A percentile compares a stretch with the other conserved stretches of the same genome.
phyloP scores from a whole-genome alignment of 2,888 invertebrate genomes.

The Diachrysia chrysitis region DNA sequence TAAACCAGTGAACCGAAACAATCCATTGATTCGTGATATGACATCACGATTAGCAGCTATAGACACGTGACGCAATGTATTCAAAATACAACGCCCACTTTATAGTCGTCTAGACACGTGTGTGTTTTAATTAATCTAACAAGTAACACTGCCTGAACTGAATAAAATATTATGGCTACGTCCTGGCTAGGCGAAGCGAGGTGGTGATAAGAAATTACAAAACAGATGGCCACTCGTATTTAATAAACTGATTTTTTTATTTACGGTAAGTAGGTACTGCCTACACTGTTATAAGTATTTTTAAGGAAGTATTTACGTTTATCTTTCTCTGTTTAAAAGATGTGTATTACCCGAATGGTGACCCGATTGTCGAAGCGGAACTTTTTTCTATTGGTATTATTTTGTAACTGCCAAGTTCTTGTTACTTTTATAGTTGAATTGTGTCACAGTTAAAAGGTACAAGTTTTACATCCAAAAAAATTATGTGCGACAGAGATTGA shows the following conservation, averaged over 20 bases:
- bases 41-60: slow-evolving; percentile 46
- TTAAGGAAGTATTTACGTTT: too few species aligned
- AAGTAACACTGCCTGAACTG: slow-evolving; percentile 14
- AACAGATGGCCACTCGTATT: background rate
- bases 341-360: too few species aligned
- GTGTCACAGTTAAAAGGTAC: too few species aligned
- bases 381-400: background rate
- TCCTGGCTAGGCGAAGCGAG: background rate
- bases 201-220: background rate
- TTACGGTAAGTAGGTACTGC: too few species aligned
- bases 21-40: slow-evolving; percentile 28
- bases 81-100: slow-evolving; percentile 31
- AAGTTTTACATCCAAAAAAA: too few species aligned
- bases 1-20: slow-evolving; percentile 11
- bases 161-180: slow-evolving; percentile 13
- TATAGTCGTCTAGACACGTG: slow-evolving; percentile 41
- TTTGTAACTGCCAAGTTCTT: background rate
- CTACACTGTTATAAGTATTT: too few species aligned
- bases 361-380: too few species aligned
- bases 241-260: too few species aligned
- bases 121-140: slow-evolving; percentile 45
- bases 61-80: slow-evolving; percentile 42
- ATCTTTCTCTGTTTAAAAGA: too few species aligned
- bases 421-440: background rate
- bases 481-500: too few species aligned